Conservation (phyloP, 1,140 invertebrate species). For the Brachionus manjavacas region DNA sequence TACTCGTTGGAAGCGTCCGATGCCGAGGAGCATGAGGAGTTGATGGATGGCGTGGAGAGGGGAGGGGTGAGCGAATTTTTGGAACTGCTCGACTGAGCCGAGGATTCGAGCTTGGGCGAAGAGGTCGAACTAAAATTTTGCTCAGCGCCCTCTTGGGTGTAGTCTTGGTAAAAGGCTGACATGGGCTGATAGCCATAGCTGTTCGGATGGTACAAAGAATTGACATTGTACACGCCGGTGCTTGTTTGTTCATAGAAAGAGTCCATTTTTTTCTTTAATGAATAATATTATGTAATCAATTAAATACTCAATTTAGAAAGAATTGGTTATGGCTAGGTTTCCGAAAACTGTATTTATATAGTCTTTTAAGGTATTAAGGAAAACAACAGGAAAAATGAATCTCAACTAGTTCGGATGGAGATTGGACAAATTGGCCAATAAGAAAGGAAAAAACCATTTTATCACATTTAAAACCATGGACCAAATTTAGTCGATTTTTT, state of each 20-base stretch:
- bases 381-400: conserved; percentile 24
- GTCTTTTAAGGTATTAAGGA: neutral
- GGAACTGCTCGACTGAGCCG: neutral
- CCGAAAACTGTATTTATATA: conserved; percentile 37
- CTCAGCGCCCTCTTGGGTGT: neutral
- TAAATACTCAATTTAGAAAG: conserved; percentile 7
- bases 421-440: neutral
- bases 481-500: conserved; percentile 14
- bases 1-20: neutral
- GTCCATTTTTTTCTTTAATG: conserved; percentile 25
- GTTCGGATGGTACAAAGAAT: neutral
- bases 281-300: conserved; percentile 31
- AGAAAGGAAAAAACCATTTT: neutral
- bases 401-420: neutral
- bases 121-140: conserved; percentile 10
- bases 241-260: conserved; percentile 20
- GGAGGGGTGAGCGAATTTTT: conserved; percentile 11
- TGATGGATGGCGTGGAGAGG: neutral
- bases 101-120: neutral
- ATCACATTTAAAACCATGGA: conserved; percentile 23
- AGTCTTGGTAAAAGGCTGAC: neutral
- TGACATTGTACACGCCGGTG: neutral
- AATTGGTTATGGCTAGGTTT: neutral
- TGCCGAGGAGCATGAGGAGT: neutral
- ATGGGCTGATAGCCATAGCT: neutral